These are phyloP conservation scores for Apeira syringaria DNA, from an alignment of 2,888 invertebrate genomes.

Conservation along the genomic window DNA sequence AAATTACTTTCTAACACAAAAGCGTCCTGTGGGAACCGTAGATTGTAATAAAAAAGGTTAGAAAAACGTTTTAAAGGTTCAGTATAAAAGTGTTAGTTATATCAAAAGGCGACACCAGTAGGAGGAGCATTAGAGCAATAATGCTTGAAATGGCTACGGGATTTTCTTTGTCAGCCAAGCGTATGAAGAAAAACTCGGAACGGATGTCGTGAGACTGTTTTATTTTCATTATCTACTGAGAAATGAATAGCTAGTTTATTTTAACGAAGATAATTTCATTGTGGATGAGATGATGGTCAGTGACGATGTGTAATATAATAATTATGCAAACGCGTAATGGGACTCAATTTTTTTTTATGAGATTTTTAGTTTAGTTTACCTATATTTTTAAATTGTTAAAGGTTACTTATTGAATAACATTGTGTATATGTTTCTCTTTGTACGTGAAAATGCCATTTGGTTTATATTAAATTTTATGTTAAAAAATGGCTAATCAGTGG, in stretches of 20 bases:
- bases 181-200: constrained; percentile 52
- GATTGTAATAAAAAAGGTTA: constrained; percentile 26
- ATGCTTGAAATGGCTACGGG: constrained; percentile 40
- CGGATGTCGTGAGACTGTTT: constrained; percentile 41
- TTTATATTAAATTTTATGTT: too few species aligned
- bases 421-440: too few species aligned
- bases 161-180: constrained; percentile 49
- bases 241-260: constrained; percentile 20
- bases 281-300: too few species aligned
- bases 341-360: too few species aligned
- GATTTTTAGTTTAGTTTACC: too few species aligned
- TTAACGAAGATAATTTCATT: too few species aligned
- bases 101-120: constrained; percentile 38
- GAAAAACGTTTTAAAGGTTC: constrained; percentile 31
- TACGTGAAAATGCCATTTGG: too few species aligned
- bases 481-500: too few species aligned
- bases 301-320: too few species aligned
- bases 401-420: too few species aligned
- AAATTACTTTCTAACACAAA: constrained; percentile 16
- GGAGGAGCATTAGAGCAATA: constrained; percentile 38
- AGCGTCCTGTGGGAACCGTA: constrained; percentile 21
- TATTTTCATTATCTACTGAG: constrained; percentile 40
- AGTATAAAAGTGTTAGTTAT: constrained; percentile 34
- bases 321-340: too few species aligned
- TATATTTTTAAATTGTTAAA: too few species aligned